Evolutionary conservation across 2,113 vertebrate species (phyloP), one percentile per base, ranked within the genome.

Genomic region (Cynopterus brachyotis): DNA sequence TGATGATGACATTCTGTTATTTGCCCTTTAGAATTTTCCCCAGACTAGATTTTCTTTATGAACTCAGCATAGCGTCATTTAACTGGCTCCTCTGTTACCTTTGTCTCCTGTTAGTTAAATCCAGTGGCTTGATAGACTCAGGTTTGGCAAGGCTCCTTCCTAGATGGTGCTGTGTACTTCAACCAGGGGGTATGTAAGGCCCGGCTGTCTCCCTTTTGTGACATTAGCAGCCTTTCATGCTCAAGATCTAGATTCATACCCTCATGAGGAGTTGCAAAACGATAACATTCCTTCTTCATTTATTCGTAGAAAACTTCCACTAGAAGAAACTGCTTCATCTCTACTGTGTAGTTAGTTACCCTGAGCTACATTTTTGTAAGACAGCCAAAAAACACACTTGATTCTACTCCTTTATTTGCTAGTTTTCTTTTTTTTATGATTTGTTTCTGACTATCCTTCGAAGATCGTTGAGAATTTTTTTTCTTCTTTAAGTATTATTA

Each of bases 351-450:
- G 9, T 96, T 20, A 92, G 9, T 96, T 57, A 64, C 20, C 9
- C 6, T 72, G 42, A 89, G 28, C 40, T 78, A 66, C 20, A 78
- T 47, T 73, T 96, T 59, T 83, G 26, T 28, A 79, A 84, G 45
- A 79, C 4, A 60, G 32, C 35, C 10, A 92, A 92, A 81, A 81
- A 32, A 94, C 22, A 60, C 9, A 50, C 2, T 45, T 73, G 9
- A 53, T 78, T 60, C 55, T 83, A 66, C 88, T 53, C 55, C 47
- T 89, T 89, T 53, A 53, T 91, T 76, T 87, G 35, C 60, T 83
- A 73, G 47, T 67, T 40, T 59, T 42, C 17, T 30, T 35, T 85
- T 59, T 50, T 50, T 50, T 50, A 79, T 37, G 13, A 35, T 19
- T 45, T 69, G 12, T 26, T 89, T 37, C 37, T 24, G 79, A 67